Percentiles rank a stretch among this genome's conserved stretches.
Evolutionary conservation across 2,888 invertebrate genomes (phyloP).

Genomic region (Portevinia maculata): DNA sequence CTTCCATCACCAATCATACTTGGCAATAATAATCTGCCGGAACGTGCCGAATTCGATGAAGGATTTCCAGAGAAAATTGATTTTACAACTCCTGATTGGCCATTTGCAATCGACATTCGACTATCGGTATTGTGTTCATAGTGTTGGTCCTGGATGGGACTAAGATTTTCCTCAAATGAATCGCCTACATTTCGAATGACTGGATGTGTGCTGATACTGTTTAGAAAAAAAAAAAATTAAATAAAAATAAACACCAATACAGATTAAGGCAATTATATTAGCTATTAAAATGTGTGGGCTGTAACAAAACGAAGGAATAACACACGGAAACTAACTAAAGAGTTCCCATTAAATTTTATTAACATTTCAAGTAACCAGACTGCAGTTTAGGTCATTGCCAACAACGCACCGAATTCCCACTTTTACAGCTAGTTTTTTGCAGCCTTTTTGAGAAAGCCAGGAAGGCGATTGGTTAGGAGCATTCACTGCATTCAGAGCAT

Average conservation of each 20-base stretch:
- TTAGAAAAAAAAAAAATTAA: neutral
- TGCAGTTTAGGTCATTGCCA: too few species aligned
- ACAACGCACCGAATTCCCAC: too few species aligned
- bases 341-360: too few species aligned
- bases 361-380: too few species aligned
- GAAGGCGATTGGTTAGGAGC: too few species aligned
- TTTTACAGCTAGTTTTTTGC: too few species aligned
- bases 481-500: too few species aligned
- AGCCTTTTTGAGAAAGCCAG: too few species aligned
- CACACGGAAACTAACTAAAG: too few species aligned
- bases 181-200: slow-evolving; percentile 74
- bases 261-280: neutral
- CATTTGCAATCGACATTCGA: slow-evolving; percentile 74
- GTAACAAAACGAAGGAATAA: neutral
- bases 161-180: slow-evolving; percentile 79
- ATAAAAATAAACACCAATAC: neutral
- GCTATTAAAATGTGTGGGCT: neutral
- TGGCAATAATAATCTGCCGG: slow-evolving; percentile 72
- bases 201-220: slow-evolving; percentile 50
- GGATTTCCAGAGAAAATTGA: slow-evolving; percentile 70
- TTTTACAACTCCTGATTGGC: slow-evolving; percentile 63
- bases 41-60: slow-evolving; percentile 54
- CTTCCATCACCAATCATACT: slow-evolving; percentile 54
- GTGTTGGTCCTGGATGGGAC: slow-evolving; percentile 75
- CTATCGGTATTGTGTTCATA: slow-evolving; percentile 75